Conservation (phyloP, 2,113 vertebrate genomes). For the Anguilla rostrata region DNA sequence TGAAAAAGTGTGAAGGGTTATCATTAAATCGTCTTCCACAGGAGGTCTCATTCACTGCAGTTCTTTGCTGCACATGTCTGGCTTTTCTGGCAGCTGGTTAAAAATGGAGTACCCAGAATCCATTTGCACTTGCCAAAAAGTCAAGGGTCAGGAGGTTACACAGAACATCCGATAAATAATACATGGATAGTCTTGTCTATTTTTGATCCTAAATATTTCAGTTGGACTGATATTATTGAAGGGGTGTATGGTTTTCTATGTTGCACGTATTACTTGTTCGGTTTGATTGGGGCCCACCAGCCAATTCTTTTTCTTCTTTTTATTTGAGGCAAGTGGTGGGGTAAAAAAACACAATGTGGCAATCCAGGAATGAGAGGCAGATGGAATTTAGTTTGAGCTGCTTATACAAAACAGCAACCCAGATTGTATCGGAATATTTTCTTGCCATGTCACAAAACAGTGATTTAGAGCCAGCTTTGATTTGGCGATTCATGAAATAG, state of each 20-base stretch:
- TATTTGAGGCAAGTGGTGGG: neutral
- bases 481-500: neutral
- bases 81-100: neutral
- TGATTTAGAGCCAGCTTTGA: neutral
- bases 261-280: neutral
- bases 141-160: neutral
- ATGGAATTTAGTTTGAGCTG: neutral
- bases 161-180: neutral
- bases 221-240: neutral
- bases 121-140: neutral
- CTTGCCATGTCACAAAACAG: neutral
- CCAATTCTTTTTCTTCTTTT: neutral
- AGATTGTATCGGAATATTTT: neutral
- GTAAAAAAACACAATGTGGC: neutral
- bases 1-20: neutral
- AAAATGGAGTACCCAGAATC: neutral
- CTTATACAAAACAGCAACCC: neutral
- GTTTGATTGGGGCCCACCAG: neutral
- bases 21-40: neutral
- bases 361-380: neutral
- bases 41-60: neutral
- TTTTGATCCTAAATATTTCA: neutral
- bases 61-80: neutral
- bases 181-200: neutral
- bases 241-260: neutral